A percentile compares a stretch with the other conserved stretches of the same genome.
These are phyloP conservation scores for Megaceryle torquata DNA, from an alignment of 2,113 vertebrate species.

Conservation along the genomic window DNA sequence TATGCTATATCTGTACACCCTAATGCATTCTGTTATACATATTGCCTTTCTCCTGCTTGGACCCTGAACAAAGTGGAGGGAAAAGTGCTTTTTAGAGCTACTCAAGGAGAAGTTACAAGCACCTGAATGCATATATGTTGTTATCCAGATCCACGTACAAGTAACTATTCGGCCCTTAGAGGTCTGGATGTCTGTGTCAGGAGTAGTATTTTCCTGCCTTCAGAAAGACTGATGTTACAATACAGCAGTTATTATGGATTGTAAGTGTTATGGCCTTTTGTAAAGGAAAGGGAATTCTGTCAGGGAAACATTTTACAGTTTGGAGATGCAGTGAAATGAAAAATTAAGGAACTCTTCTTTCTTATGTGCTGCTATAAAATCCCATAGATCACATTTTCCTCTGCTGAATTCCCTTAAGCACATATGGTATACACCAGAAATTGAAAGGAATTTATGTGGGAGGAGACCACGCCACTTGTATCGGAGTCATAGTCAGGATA, in stretches of 20 bases:
- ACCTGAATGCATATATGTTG: fast-evolving
- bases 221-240: not conserved
- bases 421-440: not conserved
- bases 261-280: not conserved
- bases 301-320: not conserved
- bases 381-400: not conserved
- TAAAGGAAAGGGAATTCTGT: constrained; percentile 1
- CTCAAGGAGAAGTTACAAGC: not conserved
- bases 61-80: not conserved
- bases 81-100: not conserved
- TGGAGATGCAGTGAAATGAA: not conserved
- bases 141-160: not conserved
- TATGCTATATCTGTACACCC: fast-evolving
- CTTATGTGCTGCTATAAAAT: not conserved
- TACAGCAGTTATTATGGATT: not conserved
- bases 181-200: not conserved
- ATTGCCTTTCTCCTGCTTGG: not conserved
- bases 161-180: not conserved
- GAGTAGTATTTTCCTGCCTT: not conserved
- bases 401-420: not conserved
- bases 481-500: not conserved
- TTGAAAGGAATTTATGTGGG: not conserved
- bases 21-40: fast-evolving
- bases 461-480: not conserved
- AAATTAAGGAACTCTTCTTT: not conserved